phyloP scores from a whole-genome alignment of 2,113 vertebrate species.

The Microtus ochrogaster region DNA sequence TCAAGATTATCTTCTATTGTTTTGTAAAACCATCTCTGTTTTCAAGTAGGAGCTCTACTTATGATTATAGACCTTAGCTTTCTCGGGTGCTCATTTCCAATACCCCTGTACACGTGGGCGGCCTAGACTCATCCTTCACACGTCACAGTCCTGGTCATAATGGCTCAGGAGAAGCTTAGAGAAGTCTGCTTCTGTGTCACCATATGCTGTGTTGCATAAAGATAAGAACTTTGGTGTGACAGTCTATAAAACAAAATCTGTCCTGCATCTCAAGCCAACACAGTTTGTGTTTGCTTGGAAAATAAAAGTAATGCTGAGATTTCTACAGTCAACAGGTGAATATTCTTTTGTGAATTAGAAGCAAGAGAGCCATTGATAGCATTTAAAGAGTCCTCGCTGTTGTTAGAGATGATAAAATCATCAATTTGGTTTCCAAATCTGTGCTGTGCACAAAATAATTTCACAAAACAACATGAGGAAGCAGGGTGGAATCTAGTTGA shows the following conservation, averaged over 20 bases:
- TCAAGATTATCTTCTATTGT: background rate
- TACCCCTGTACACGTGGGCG: background rate
- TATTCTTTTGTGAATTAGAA: background rate
- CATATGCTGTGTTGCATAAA: background rate
- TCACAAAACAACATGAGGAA: background rate
- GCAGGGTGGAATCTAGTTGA: background rate
- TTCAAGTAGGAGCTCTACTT: background rate
- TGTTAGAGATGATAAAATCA: background rate
- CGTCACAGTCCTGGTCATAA: background rate
- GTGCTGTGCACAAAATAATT: background rate
- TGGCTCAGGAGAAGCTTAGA: background rate
- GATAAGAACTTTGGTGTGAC: background rate
- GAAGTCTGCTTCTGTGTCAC: background rate
- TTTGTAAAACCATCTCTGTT: background rate
- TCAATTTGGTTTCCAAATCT: background rate
- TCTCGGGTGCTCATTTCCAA: background rate
- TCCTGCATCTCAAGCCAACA: background rate
- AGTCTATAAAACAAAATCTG: background rate
- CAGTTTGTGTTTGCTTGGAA: background rate
- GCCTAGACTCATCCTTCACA: background rate
- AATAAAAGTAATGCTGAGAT: background rate
- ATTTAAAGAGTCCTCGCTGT: background rate
- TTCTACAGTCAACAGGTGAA: background rate
- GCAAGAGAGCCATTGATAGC: background rate
- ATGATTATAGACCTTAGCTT: background rate